Conservation (phyloP, 2,113 vertebrate genomes). For the Alosa alosa region DNA sequence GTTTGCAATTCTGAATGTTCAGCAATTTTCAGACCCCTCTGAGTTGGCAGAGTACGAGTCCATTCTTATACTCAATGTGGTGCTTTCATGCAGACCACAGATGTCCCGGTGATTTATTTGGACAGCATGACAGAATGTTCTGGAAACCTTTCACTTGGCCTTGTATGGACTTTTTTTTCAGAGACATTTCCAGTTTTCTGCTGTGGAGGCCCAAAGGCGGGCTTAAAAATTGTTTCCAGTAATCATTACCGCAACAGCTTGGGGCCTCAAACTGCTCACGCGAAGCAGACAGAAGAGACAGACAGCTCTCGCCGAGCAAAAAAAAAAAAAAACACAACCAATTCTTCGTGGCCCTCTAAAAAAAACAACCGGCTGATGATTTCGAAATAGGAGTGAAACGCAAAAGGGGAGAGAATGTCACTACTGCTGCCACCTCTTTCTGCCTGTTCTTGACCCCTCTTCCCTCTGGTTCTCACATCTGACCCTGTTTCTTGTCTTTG, state of each 20-base stretch:
- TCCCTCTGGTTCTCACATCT: neutral
- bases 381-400: neutral
- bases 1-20: neutral
- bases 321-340: neutral
- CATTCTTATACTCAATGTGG: neutral
- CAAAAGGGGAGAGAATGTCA: neutral
- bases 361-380: neutral
- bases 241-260: slow-evolving; percentile 15
- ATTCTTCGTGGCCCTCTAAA: neutral
- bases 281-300: neutral
- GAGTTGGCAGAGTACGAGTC: neutral
- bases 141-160: neutral
- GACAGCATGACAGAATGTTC: slow-evolving; percentile 11
- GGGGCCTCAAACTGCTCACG: slow-evolving; percentile 8
- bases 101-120: slow-evolving; percentile 1
- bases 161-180: neutral
- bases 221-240: slow-evolving; percentile 20
- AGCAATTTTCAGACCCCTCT: neutral
- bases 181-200: neutral
- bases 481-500: neutral
- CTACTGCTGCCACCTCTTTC: neutral
- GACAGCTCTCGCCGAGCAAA: neutral
- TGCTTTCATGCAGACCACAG: neutral
- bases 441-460: neutral
- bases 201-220: neutral